These are phyloP conservation scores for Bombus huntii DNA, from an alignment of 1,140 invertebrate species.

Conservation along the genomic window DNA sequence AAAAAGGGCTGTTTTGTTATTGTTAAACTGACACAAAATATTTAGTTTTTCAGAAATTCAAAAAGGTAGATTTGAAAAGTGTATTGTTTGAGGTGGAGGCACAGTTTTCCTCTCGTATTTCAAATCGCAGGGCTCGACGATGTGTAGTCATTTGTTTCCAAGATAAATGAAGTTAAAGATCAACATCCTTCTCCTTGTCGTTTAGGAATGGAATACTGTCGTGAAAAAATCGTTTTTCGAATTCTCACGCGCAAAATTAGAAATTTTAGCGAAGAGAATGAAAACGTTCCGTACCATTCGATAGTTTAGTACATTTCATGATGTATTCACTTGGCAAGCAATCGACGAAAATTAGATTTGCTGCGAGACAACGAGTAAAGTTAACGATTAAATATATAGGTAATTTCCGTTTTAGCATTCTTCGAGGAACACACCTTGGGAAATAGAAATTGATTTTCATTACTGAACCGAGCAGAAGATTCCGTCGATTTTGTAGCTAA, in stretches of 20 bases:
- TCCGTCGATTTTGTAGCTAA: slow-evolving; percentile 28
- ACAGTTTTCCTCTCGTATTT: not conserved
- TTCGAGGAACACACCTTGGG: slow-evolving; percentile 21
- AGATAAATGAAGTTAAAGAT: not conserved
- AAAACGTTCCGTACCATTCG: not conserved
- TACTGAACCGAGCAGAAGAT: slow-evolving; percentile 41
- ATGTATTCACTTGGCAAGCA: not conserved
- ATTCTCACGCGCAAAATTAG: not conserved
- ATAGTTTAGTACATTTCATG: not conserved
- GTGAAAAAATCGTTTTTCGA: not conserved
- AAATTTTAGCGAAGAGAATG: not conserved
- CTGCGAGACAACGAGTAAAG: not conserved
- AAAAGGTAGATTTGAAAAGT: not conserved
- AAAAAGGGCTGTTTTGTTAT: not conserved
- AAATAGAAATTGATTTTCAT: slow-evolving; percentile 49
- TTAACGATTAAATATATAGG: not conserved
- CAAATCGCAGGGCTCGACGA: not conserved
- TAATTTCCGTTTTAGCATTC: slow-evolving; percentile 30
- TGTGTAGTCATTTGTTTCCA: not conserved
- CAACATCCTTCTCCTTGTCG: not conserved
- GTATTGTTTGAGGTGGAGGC: not conserved
- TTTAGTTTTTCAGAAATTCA: not conserved
- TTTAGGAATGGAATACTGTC: not conserved
- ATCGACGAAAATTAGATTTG: not conserved
- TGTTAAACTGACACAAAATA: too few species aligned